phyloP scores from a whole-genome alignment of 2,888 invertebrate species.

The Allacma fusca region DNA sequence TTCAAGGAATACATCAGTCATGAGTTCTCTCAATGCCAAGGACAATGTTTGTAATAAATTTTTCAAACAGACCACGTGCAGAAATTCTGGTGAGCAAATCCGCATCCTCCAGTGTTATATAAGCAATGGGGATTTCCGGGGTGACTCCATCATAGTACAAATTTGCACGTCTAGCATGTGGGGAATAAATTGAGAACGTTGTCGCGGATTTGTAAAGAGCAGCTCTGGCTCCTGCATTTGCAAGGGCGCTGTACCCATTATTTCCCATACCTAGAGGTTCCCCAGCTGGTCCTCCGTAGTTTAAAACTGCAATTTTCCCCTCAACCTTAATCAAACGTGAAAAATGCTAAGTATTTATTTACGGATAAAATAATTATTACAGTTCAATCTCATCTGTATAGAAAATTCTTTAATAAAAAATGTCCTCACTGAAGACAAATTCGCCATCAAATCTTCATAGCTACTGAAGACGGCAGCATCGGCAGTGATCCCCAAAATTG shows the following conservation, averaged over 20 bases:
- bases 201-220: conserved; percentile 65
- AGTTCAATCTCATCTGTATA: too few species aligned
- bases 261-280: conserved; percentile 22
- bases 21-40: too few species aligned
- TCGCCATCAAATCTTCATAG: conserved; percentile 63
- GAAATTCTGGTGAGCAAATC: conserved; percentile 64
- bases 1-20: too few species aligned
- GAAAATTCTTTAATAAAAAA: too few species aligned
- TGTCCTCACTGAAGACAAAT: too few species aligned
- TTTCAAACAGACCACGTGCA: conserved; percentile 61
- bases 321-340: not conserved
- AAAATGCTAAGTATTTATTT: not conserved
- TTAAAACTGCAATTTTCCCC: conserved; percentile 65
- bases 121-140: conserved; percentile 62
- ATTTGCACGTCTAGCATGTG: conserved; percentile 64
- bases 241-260: conserved; percentile 61
- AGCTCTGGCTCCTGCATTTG: conserved; percentile 65
- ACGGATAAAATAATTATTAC: too few species aligned
- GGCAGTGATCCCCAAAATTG: conserved; percentile 63
- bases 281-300: conserved; percentile 57
- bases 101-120: conserved; percentile 65
- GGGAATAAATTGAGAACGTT: conserved; percentile 65
- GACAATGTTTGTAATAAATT: not conserved
- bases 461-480: conserved; percentile 64
- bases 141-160: conserved; percentile 57